Conservation (phyloP, 2,888 invertebrate species). For the Glomeris marginata region DNA sequence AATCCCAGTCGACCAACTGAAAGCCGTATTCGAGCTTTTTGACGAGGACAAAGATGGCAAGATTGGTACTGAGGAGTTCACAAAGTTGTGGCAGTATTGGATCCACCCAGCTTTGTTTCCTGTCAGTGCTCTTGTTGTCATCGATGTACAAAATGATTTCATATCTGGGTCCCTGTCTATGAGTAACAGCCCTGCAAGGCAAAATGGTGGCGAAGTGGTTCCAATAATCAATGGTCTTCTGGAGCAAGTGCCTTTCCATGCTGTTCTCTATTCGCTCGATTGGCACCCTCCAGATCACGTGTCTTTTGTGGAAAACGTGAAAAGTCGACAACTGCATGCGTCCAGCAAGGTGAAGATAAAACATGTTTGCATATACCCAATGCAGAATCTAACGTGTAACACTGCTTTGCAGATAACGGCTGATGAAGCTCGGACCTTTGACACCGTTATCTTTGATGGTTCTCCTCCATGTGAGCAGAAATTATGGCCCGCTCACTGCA, state of each 20-base stretch:
- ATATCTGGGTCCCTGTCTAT: conserved; percentile 87
- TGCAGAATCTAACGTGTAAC: not conserved
- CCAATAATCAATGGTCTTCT: conserved; percentile 77
- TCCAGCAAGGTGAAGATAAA: conserved; percentile 45
- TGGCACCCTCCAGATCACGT: conserved; percentile 96
- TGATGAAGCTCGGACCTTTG: conserved; percentile 65
- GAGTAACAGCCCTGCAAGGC: conserved; percentile 80
- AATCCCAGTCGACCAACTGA: not conserved
- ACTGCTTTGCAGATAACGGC: conserved; percentile 42
- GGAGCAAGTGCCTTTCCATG: conserved; percentile 66
- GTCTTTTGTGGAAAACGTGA: conserved; percentile 87
- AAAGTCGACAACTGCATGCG: conserved; percentile 53
- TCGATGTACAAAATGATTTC: conserved; percentile 98
- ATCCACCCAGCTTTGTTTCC: conserved; percentile 57
- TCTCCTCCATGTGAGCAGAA: conserved; percentile 72
- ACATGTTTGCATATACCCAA: not conserved
- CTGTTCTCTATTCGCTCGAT: conserved; percentile 83
- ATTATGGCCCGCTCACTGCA: conserved; percentile 92
- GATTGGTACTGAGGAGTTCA: conserved; percentile 1
- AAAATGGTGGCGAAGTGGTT: conserved; percentile 77
- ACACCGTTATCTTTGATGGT: conserved; percentile 83
- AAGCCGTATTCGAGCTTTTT: not conserved
- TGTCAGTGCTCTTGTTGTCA: conserved; percentile 73
- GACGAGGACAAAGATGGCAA: not conserved
- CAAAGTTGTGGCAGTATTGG: conserved; percentile 15